A percentile compares a stretch with the other conserved stretches of the same genome.
phyloP scores from a whole-genome alignment of 1,140 invertebrate genomes.

The Pseudobourletiella spinata region DNA sequence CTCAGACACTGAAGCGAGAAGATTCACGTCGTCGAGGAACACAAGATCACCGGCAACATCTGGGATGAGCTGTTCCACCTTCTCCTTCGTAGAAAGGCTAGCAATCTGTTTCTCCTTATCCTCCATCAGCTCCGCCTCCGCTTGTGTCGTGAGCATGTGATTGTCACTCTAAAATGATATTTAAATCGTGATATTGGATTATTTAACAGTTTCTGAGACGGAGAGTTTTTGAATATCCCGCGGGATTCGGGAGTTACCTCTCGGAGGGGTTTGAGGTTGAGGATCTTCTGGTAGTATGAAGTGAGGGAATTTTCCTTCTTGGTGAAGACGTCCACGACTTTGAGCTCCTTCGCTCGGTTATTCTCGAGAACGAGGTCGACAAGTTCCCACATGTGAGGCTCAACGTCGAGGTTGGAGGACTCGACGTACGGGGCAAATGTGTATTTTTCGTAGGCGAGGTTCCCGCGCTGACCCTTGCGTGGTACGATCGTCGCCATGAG shows the following conservation, averaged over 20 bases:
- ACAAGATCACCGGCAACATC: constrained; percentile 7
- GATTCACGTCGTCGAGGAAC: background rate
- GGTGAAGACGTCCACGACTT: constrained; percentile 59
- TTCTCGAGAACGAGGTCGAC: constrained; percentile 73
- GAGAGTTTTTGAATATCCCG: background rate
- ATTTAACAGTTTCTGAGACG: background rate
- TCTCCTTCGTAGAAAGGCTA: constrained; percentile 3
- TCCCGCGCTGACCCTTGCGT: constrained; percentile 59
- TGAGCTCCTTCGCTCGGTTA: constrained; percentile 57
- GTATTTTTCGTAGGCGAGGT: constrained; percentile 72
- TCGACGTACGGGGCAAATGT: constrained; percentile 65
- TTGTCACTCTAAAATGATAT: constrained; percentile 2
- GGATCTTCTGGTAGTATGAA: background rate
- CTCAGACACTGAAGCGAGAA: background rate
- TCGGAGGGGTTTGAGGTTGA: constrained; percentile 7
- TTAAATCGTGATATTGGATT: background rate
- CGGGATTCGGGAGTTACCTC: background rate
- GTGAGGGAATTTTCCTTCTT: constrained; percentile 6
- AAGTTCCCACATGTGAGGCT: too few relatives aligned
- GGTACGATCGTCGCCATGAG: constrained; percentile 83
- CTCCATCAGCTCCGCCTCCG: background rate
- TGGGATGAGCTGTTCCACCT: constrained; percentile 11
- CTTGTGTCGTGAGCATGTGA: background rate
- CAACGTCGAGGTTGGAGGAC: background rate
- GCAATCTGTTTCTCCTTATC: background rate